Evolutionary conservation across 2,888 invertebrate genomes (phyloP), one percentile per base, ranked within the genome.

Genomic region (Ophion costatus): DNA sequence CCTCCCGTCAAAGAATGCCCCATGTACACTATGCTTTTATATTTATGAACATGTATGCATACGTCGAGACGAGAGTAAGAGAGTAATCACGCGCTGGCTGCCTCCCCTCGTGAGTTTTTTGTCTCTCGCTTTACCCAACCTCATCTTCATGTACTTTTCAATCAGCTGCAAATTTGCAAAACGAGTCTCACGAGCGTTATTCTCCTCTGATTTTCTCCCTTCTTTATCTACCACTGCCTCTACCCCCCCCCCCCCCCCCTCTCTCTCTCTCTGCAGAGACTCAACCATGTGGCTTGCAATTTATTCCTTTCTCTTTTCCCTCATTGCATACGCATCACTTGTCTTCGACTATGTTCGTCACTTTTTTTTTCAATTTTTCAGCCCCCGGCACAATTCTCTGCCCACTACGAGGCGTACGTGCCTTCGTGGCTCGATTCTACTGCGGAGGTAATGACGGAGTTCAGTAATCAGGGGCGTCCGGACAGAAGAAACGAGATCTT

Each of bases 91-190:
- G 79, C 73, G 57, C 57, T 71, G 74, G 73, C 74, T 61, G 67
- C 78, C 80, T 63, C 82, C 83, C 85, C 78, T 74, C 75, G 63
- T 86, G 67, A 66, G 74, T 76, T 56, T 75, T 83, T 74, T 83
- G 67, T 24, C 71, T 76, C 71, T 33, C 17, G n/a, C 14, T 71
- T 81, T 66, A 87, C 73, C 69, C 82, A 63, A 83, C 82, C 78
- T 78, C 70, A 78, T 61, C 45, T 75, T 20, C 80, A 63, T 66
- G 73, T 76, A 71, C 90, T 91, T 92, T 92, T 92, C 91, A 92
- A 91, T 92, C 90, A 91, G 87, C 90, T 87, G 89, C 89, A 87
- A 91, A 92, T 92, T 91, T 91, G 88, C 90, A 88, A 91, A 90
- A 92, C 90, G 88, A 90, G 89, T 89, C 89, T 85, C 80, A 20